A percentile compares a stretch with the other conserved stretches of the same genome.
These are phyloP conservation scores for Acrocyrtus sp. DNA, from an alignment of 2,888 invertebrate species.

Conservation along the genomic window DNA sequence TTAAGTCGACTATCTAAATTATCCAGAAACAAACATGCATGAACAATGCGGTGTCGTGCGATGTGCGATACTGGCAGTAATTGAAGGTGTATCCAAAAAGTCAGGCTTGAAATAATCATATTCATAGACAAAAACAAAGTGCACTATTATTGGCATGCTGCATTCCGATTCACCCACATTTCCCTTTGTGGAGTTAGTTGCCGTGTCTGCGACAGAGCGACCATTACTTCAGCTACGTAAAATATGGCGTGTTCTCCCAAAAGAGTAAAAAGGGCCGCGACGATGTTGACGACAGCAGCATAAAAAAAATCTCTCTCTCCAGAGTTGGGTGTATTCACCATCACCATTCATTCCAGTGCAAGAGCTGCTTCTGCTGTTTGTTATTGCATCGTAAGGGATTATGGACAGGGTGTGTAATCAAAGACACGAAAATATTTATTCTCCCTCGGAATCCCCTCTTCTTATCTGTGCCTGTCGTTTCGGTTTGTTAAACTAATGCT, in stretches of 20 bases:
- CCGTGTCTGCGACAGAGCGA: slow-evolving; percentile 17
- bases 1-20: slow-evolving; percentile 6
- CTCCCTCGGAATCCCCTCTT: background rate
- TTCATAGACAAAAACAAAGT: background rate
- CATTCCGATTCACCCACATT: background rate
- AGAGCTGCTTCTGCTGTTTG: background rate
- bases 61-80: background rate
- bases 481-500: slow-evolving; percentile 43
- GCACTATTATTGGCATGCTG: slow-evolving; percentile 11
- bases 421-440: slow-evolving; percentile 40
- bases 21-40: slow-evolving; percentile 11
- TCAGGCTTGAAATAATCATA: slow-evolving; percentile 7
- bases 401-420: slow-evolving; percentile 39
- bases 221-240: background rate
- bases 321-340: too few species aligned
- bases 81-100: slow-evolving; percentile 7
- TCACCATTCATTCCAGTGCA: background rate
- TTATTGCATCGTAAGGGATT: slow-evolving; percentile 14
- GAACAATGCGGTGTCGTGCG: too few species aligned
- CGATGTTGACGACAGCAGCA: background rate
- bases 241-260: background rate
- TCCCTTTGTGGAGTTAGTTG: slow-evolving; percentile 1
- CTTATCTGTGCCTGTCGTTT: slow-evolving; percentile 22
- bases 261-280: background rate
- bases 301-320: too few species aligned